Base-by-base conservation (phyloP, 2,797 vertebrate genomes). In the Pseudocheirus occidentalis region DNA sequence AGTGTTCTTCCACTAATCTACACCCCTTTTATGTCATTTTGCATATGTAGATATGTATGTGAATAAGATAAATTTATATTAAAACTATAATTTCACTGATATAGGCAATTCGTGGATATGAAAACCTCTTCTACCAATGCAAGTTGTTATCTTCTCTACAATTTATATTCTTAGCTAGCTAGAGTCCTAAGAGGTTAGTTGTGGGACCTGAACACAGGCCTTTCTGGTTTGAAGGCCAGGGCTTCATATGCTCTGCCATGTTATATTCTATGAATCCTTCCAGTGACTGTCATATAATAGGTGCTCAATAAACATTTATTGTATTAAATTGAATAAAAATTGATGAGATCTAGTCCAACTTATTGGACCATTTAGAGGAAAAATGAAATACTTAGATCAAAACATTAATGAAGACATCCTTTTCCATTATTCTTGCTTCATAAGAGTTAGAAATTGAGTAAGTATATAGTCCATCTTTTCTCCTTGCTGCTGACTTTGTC, bases 401-500 rank as follows among this genome's bases (percentile, higher is more conserved):
- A 97, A 94, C 90, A 55, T n/a, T 93, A 87, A 89, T 54, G 34
- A 18, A 34, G 28, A 31, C 27, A 21, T 46, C 54, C 55, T 50
- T 21, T 90, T 46, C 89, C 53, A 13, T 81, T 55, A 58, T 50
- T 93, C 91, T 66, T 59, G 1, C 59, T 57, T 94, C 87, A 34
- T 1, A 46, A 94, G 52, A 94, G 18, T 1, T 94, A 46, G 93
- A 97, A 97, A 94, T 94, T 66, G 55, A 53, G 53, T 89, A 62
- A 96, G 96, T 97, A 93, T 95, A 95, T 50, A 92, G 93, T 54
- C 91, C 50, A 24, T 96, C 89, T 89, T 81, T 96, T 89, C 55
- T 94, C 92, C 91, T 52, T 94, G 96, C 62, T 97, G 96, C 97
- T 97, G 96, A 97, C 73, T 92, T 97, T 95, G 95, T 91, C 94